Evolutionary conservation across 2,797 vertebrate genomes (phyloP).

Genomic region (Lagocephalus sceleratus): DNA sequence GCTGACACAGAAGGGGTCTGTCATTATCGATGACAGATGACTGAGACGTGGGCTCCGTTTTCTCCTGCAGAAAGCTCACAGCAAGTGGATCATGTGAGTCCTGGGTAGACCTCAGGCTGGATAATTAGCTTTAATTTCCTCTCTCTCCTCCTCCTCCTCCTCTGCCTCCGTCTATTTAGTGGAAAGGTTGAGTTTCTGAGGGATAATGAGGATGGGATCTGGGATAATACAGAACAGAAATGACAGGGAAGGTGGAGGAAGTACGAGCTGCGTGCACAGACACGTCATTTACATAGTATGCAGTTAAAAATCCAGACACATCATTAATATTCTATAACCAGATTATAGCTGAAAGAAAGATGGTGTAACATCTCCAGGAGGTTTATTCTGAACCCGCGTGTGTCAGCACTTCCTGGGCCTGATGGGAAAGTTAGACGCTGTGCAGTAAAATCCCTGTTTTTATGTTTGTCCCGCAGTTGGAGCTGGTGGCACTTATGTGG

Average conservation of each 20-base stretch:
- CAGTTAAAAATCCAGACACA: too few relatives aligned
- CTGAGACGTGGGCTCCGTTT: neutral
- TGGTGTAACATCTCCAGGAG: too few relatives aligned
- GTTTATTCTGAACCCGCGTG: too few relatives aligned
- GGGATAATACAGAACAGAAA: slow-evolving; percentile 5
- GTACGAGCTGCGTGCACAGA: neutral
- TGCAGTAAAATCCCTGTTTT: neutral
- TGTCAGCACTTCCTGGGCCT: too few relatives aligned
- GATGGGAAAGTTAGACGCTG: neutral
- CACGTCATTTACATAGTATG: too few relatives aligned
- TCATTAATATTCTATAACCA: too few relatives aligned
- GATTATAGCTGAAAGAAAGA: too few relatives aligned
- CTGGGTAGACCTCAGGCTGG: slow-evolving; percentile 10
- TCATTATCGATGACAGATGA: neutral
- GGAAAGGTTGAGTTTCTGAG: slow-evolving; percentile 16
- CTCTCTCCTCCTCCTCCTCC: too few relatives aligned
- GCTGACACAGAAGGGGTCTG: too few relatives aligned
- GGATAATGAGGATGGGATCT: slow-evolving; percentile 29
- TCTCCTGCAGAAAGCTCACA: neutral
- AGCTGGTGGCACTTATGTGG: slow-evolving; percentile 1
- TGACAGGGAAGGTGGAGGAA: slow-evolving; percentile 2
- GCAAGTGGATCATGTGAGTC: neutral
- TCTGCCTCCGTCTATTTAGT: neutral
- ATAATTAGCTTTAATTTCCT: slow-evolving; percentile 29
- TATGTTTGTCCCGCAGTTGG: neutral